These are phyloP conservation scores for Mus minutoides DNA, from an alignment of 2,797 vertebrate genomes.

Conservation along the genomic window DNA sequence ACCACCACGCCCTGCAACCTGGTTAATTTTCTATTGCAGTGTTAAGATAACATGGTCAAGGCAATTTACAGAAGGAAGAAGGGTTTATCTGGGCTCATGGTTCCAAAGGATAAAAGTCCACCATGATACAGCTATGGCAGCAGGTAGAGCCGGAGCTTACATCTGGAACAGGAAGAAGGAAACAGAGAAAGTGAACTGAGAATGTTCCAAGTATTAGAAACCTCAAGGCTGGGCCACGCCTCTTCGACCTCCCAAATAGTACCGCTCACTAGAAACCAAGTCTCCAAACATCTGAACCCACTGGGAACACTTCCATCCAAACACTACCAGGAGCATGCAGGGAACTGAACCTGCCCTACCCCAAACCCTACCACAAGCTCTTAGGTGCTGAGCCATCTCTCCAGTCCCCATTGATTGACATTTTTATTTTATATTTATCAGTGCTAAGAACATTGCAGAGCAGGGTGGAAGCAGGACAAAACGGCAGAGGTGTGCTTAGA, in stretches of 20 bases:
- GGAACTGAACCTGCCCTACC: background rate
- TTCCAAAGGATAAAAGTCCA: background rate
- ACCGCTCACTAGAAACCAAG: background rate
- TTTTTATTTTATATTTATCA: background rate
- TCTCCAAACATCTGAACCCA: background rate
- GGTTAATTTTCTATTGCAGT: background rate
- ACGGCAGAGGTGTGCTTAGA: background rate
- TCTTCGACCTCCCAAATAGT: background rate
- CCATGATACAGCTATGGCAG: accelerated
- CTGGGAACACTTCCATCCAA: background rate
- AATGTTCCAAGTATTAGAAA: background rate
- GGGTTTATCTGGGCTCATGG: too few relatives aligned
- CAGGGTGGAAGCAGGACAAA: background rate
- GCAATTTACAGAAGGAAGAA: background rate
- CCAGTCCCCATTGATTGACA: background rate
- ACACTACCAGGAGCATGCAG: background rate
- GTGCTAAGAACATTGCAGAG: background rate
- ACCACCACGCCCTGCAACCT: too few relatives aligned
- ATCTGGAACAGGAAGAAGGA: background rate
- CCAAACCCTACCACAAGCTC: background rate
- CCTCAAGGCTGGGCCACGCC: background rate
- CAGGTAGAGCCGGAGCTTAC: background rate
- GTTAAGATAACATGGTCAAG: background rate
- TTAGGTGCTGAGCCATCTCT: background rate
- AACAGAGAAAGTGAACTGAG: background rate